Conservation (phyloP, 92 coral and sea anemone genomes). For the Porites rus region DNA sequence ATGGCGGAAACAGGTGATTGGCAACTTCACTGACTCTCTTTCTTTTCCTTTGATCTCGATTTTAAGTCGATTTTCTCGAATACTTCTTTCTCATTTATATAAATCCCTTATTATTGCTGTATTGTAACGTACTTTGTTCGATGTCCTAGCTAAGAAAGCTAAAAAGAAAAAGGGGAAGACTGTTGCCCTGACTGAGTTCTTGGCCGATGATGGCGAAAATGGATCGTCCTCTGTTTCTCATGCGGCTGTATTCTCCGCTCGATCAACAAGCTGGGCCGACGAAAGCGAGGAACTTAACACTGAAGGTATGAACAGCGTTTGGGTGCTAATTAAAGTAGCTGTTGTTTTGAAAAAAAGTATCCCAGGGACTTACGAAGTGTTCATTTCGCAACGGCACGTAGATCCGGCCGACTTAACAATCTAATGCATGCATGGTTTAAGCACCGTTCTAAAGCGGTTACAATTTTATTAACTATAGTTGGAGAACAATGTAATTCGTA, state of each 20-base stretch:
- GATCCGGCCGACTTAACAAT: not conserved
- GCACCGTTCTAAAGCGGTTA: not conserved
- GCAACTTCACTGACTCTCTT: conserved; percentile 16
- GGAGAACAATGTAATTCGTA: not conserved
- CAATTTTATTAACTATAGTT: not conserved
- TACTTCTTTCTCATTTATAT: not conserved
- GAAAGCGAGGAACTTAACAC: conserved; percentile 89
- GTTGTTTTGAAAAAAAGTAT: conserved; percentile 12
- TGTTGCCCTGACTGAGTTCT: conserved; percentile 83
- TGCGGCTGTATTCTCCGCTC: conserved; percentile 72
- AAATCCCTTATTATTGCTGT: too few relatives aligned
- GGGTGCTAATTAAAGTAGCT: not conserved
- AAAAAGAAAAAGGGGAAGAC: conserved; percentile 96
- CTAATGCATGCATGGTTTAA: not conserved
- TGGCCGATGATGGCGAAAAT: conserved; percentile 81
- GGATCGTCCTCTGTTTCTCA: conserved; percentile 71
- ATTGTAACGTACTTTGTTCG: not conserved
- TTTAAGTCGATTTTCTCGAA: not conserved
- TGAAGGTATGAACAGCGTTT: conserved; percentile 74
- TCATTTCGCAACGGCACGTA: not conserved
- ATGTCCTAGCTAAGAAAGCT: conserved; percentile 82
- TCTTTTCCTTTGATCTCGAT: conserved; percentile 35
- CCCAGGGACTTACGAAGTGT: not conserved
- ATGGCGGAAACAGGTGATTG: conserved; percentile 99
- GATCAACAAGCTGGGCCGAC: conserved; percentile 97